Percentiles rank a stretch among this genome's conserved stretches.
phyloP scores from a whole-genome alignment of 1,140 invertebrate species.

The Papilio xuthus region DNA sequence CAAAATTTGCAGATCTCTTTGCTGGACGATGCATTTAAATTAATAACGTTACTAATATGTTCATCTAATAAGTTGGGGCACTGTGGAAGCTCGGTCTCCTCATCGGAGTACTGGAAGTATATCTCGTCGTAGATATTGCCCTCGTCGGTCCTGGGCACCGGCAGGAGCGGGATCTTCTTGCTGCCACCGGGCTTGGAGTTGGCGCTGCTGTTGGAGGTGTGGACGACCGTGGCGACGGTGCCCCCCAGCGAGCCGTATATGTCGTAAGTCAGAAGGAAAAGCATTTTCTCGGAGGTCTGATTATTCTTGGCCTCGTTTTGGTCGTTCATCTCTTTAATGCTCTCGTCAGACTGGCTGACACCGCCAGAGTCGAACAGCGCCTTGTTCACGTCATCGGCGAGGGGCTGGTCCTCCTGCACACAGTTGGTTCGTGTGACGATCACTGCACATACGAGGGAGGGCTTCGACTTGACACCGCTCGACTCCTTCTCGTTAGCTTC shows the following conservation, averaged over 20 bases:
- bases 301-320: conserved; percentile 79
- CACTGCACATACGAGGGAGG: conserved; percentile 72
- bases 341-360: conserved; percentile 65
- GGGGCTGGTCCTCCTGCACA: conserved; percentile 61
- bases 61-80: conserved; percentile 74
- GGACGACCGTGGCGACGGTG: conserved; percentile 73
- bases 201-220: conserved; percentile 73
- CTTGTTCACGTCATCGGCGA: conserved; percentile 71
- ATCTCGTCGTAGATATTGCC: conserved; percentile 78
- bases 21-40: conserved; percentile 74
- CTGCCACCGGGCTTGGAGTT: conserved; percentile 77
- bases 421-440: conserved; percentile 61
- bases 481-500: conserved; percentile 67
- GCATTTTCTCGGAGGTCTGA: conserved; percentile 68
- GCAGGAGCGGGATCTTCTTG: conserved; percentile 68
- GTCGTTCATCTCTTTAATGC: conserved; percentile 78
- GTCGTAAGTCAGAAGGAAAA: conserved; percentile 77
- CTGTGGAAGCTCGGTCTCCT: conserved; percentile 77
- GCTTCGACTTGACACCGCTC: conserved; percentile 61
- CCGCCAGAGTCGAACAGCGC: conserved; percentile 69
- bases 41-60: conserved; percentile 78
- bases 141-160: conserved; percentile 68
- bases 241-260: conserved; percentile 75
- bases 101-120: conserved; percentile 78
- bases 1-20: conserved; percentile 76